Base-by-base conservation (phyloP, 2,888 invertebrate genomes). In the Nymphalis polychloros region DNA sequence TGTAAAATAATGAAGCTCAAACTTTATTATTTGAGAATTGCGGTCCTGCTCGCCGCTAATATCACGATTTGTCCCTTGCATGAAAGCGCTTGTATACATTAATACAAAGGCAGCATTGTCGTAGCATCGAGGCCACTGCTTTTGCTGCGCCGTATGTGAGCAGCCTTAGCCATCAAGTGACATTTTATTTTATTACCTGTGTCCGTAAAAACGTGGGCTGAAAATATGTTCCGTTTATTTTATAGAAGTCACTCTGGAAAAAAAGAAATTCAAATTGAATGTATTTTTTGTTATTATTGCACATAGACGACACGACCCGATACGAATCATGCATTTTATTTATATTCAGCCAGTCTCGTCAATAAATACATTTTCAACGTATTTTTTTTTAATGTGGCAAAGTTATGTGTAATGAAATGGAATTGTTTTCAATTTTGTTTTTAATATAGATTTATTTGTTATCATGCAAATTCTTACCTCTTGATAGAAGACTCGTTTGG, bases 211-310 rank as follows among this genome's bases (percentile, higher is more conserved):
- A 85, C 75, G 86, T 83, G 79, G 89, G 86, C 81, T 86, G 83
- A 83, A 87, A 88, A 86, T 84, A 88, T 75, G 91, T 87, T 80
- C 88, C 92, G 79, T 92, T 92, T 80, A 90, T 86, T 91, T 88
- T 92, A 92, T 92, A 91, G 92, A 92, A 92, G 92, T 92, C 91
- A 73, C 90, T 92, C 92, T 92, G 92, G 67, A 91, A 92, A 91
- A 88, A 78, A 91, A 88, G 81, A 89, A 88, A 74, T 72, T 63
- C 67, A 72, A 67, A 59, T 72, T 72, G 59, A 69, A 69, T 69
- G 64, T 55, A 62, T 50, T 59, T 70, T 35, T 59, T 57, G n/a
- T 57, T 61, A 23, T 27, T 41, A 61, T 63, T 48, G 55, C 19
- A 59, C 17, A 62, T 27, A 68, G 68, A 70, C 64, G 67, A 72